Percentiles rank a stretch among this genome's conserved stretches.
These are phyloP conservation scores for Cottus gobio DNA, from an alignment of 2,113 vertebrate species.

Conservation along the genomic window DNA sequence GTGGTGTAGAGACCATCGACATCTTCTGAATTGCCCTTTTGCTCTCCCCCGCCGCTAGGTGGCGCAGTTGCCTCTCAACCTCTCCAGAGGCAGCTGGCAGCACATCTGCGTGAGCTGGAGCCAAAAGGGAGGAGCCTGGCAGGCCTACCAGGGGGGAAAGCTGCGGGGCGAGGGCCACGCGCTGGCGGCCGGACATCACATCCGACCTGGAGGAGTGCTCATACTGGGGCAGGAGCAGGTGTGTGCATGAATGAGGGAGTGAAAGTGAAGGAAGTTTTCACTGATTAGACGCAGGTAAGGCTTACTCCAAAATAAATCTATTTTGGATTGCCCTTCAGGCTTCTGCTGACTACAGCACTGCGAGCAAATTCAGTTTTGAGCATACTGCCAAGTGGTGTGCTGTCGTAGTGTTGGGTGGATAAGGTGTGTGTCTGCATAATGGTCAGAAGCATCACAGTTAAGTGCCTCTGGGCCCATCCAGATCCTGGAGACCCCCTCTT, in stretches of 20 bases:
- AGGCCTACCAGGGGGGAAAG: conserved; percentile 88
- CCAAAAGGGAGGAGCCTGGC: conserved; percentile 92
- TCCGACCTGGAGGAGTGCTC: conserved; percentile 91
- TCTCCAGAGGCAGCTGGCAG: conserved; percentile 92
- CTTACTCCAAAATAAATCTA: neutral
- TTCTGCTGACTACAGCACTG: neutral
- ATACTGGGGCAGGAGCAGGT: conserved; percentile 98
- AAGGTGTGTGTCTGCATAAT: conserved; percentile 1
- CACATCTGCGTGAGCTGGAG: conserved; percentile 95
- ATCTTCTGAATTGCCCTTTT: neutral
- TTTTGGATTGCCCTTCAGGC: neutral
- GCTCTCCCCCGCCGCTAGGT: conserved; percentile 81
- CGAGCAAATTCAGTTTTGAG: neutral
- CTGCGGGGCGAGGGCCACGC: conserved; percentile 88
- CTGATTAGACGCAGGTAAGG: neutral
- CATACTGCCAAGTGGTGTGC: neutral
- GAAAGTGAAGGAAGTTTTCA: neutral
- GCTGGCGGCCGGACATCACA: conserved; percentile 92
- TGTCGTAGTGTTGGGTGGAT: neutral
- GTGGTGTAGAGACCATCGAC: neutral
- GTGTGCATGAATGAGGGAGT: neutral
- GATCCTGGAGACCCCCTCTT: neutral
- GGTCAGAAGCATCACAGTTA: no score
- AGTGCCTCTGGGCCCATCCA: no score
- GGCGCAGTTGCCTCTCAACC: conserved; percentile 90